Evolutionary conservation across 2,797 vertebrate genomes (phyloP), one percentile per base, ranked within the genome.

Genomic region (Pyrrhura leucotis): DNA sequence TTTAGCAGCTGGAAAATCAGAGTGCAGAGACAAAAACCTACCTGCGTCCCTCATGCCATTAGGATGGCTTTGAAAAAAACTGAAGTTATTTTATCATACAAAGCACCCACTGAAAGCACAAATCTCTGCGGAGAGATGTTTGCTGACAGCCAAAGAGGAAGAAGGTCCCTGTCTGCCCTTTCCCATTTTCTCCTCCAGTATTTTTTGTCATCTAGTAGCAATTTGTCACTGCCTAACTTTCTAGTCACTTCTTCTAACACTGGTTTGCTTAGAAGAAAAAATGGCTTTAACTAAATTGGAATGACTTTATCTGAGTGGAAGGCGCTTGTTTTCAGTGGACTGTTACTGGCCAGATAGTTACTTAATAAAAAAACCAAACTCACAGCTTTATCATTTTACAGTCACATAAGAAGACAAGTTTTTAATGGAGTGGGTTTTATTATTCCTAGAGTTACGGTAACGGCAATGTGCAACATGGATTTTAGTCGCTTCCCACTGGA

Each of bases 401-500:
- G 40, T 63, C 23, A n/a, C 39, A 14, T 28, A 48, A 71, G 17
- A 53, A 42, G 54, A 31, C 2, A 28, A 40, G 7, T 8, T 92
- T 90, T 67, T 91, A 86, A 96, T 31, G 1, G 35, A 14, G 25
- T 75, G 45, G 6, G 42, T 87, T 90, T 88, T 87, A 90, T 82
- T 95, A 31, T 97, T 96, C 83, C 83, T 96, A 99, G 99, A 97
- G 99, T 99, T 63, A 99, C 99, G 7, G 99, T 99, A 93, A 99
- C 99, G 0, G 99, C 99, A 18, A 99, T 99, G 99, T 99, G 99
- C 97, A 99, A 99, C 97, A 99, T 99, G 99, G 99, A 99, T 97
- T 99, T 99, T 65, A 99, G 99, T 90, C 98, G 99, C 39, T 99
- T 99, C 95, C 99, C 99, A 7, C 97, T 99, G 97, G 99, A 99